These are phyloP conservation scores for Osmerus eperlanus DNA, from an alignment of 2,113 vertebrate species.

Conservation along the genomic window DNA sequence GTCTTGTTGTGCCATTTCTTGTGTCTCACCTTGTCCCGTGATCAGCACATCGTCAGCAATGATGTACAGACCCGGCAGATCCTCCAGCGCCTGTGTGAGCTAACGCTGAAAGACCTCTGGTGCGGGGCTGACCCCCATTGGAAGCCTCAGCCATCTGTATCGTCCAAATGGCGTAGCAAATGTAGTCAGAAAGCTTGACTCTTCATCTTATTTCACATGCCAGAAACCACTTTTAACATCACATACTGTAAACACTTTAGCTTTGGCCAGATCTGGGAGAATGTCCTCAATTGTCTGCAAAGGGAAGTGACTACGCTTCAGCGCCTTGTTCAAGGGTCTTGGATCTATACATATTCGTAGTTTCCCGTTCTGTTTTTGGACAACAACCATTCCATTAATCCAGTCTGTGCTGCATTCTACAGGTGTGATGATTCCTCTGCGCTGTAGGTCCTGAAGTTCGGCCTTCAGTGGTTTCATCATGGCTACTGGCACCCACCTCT, in stretches of 20 bases:
- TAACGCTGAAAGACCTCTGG: slow-evolving; percentile 20
- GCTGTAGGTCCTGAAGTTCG: background rate
- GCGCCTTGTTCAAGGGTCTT: slow-evolving; percentile 25
- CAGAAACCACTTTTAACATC: slow-evolving; percentile 25
- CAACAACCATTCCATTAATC: slow-evolving; percentile 15
- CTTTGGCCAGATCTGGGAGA: slow-evolving; percentile 22
- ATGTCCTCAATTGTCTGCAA: slow-evolving; percentile 34
- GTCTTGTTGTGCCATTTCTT: background rate
- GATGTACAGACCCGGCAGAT: slow-evolving; percentile 12
- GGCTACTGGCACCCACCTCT: too few relatives aligned
- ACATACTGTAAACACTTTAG: slow-evolving; percentile 22
- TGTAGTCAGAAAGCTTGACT: slow-evolving; percentile 12
- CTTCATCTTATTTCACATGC: slow-evolving; percentile 14
- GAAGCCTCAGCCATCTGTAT: slow-evolving; percentile 17
- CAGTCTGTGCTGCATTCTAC: slow-evolving; percentile 32
- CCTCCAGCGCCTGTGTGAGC: slow-evolving; percentile 10
- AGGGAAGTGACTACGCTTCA: slow-evolving; percentile 27
- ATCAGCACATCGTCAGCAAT: slow-evolving; percentile 32
- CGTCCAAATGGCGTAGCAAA: slow-evolving; percentile 4
- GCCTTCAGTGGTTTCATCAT: too few relatives aligned
- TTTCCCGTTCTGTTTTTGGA: slow-evolving; percentile 30
- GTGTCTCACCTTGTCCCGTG: slow-evolving; percentile 1
- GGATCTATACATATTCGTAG: slow-evolving; percentile 29
- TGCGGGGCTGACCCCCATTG: slow-evolving; percentile 7
- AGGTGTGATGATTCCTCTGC: slow-evolving; percentile 25